Base-by-base conservation (phyloP, 2,113 vertebrate species). In the Crotalus viridis region DNA sequence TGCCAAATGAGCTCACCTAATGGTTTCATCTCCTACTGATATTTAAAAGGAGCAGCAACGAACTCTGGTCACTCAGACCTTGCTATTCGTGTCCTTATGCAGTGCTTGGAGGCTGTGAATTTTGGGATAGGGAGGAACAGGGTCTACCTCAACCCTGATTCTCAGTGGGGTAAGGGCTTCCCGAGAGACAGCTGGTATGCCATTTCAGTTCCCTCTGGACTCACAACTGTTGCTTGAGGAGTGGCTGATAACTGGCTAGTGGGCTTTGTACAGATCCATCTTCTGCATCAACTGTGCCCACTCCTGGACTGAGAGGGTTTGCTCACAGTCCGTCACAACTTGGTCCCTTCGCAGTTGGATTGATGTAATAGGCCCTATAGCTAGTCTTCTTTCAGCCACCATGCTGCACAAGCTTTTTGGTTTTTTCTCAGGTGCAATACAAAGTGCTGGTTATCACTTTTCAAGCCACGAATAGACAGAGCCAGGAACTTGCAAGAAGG, bases 71-170 rank as follows among this genome's bases (percentile, higher is more conserved):
- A 28, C 59, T 64, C 3, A 28, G 26, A 28, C 59, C 26, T n/a
- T 5, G 26, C 4, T 64, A 64, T 64, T 64, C 61, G 5, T n/a
- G 26, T 64, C 26, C 61, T 64, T 64, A n/a, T 26, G n/a, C 61
- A 13, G 61, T n/a, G 26, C 61, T 64, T 64, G 61, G 4, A 64
- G 26, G 61, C 61, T 64, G 3, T 64, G 26, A 64, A 64, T 64
- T 64, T 64, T 0, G 4, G 61, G 26, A 1, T n/a, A 64, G 26
- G 26, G 10, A n/a, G 26, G 3, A n/a, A 64, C 1, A 0, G 0
- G 26, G 26, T 5, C 10, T 64, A 28, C 26, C 10, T 64, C 26
- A 64, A 28, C 10, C 26, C 61, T 64, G 26, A n/a, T 48, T 17
- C 10, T 12, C 43, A 69, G 3, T 22, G 43, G 33, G 56, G 7